Percentiles rank a stretch among this genome's conserved stretches.
Conservation (phyloP, 2,113 vertebrate species). For the Lipophrys pholis region DNA sequence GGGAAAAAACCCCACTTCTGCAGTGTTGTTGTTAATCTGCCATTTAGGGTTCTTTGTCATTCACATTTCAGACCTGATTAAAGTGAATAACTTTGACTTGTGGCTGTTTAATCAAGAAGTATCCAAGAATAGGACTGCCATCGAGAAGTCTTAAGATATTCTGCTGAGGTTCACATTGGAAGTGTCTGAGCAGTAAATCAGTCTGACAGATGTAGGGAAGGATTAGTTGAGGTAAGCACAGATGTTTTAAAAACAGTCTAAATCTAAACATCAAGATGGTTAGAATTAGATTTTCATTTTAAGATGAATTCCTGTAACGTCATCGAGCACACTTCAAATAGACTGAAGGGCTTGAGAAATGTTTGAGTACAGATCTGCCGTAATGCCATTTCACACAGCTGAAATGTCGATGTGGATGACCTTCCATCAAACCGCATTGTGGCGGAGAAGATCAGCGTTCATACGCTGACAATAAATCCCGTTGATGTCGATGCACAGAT, state of each 20-base stretch:
- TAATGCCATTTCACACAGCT: not conserved
- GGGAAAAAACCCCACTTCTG: not conserved
- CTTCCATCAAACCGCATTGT: not conserved
- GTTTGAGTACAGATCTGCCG: not conserved
- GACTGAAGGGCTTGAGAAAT: not conserved
- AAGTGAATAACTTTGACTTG: conserved; percentile 20
- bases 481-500: not conserved
- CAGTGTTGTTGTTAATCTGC: conserved; percentile 2
- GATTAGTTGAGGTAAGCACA: conserved; percentile 31
- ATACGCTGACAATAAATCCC: not conserved
- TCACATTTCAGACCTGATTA: conserved; percentile 18
- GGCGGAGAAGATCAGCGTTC: not conserved
- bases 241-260: conserved; percentile 19
- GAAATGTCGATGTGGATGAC: not conserved
- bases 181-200: conserved; percentile 12
- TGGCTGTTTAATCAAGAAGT: conserved; percentile 4
- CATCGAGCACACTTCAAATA: conserved; percentile 19
- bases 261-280: conserved; percentile 5
- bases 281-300: conserved; percentile 12
- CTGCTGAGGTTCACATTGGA: not conserved
- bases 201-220: conserved; percentile 31
- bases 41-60: conserved; percentile 25
- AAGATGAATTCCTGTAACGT: conserved; percentile 3
- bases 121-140: conserved; percentile 34
- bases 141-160: conserved; percentile 20